A percentile compares a stretch with the other conserved stretches of the same genome.
These are phyloP conservation scores for Melierax canorus DNA, from an alignment of 2,113 vertebrate species.

Conservation along the genomic window DNA sequence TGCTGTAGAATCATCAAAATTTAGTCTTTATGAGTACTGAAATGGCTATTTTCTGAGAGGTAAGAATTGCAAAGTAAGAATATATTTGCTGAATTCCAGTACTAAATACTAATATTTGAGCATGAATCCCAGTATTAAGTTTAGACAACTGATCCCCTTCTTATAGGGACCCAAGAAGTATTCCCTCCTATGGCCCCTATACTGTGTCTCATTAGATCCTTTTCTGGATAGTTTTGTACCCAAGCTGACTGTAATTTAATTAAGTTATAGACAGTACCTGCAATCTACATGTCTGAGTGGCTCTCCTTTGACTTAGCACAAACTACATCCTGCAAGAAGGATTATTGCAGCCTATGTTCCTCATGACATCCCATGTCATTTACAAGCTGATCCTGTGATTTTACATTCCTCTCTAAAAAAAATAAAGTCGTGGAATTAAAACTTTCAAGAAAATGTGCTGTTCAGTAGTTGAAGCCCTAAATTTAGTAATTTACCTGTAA, in stretches of 20 bases:
- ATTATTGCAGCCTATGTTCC: not conserved
- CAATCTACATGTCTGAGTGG: not conserved
- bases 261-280: not conserved
- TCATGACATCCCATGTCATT: not conserved
- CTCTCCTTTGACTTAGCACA: not conserved
- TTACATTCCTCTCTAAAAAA: not conserved
- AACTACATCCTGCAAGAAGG: not conserved
- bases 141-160: not conserved
- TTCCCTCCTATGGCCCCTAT: no score
- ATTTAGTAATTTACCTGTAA: not conserved
- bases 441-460: not conserved
- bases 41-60: not conserved
- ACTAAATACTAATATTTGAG: not conserved
- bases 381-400: not conserved
- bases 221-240: no score
- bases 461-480: not conserved
- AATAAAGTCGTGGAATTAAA: not conserved
- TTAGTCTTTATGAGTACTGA: not conserved
- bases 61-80: not conserved
- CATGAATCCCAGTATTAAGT: not conserved
- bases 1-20: not conserved
- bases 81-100: not conserved
- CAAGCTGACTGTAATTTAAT: not conserved
- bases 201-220: no score
- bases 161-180: no score